Percentiles rank a stretch among this genome's conserved stretches.
phyloP scores from a whole-genome alignment of 2,113 vertebrate genomes.

The Lichenostomus cassidix region DNA sequence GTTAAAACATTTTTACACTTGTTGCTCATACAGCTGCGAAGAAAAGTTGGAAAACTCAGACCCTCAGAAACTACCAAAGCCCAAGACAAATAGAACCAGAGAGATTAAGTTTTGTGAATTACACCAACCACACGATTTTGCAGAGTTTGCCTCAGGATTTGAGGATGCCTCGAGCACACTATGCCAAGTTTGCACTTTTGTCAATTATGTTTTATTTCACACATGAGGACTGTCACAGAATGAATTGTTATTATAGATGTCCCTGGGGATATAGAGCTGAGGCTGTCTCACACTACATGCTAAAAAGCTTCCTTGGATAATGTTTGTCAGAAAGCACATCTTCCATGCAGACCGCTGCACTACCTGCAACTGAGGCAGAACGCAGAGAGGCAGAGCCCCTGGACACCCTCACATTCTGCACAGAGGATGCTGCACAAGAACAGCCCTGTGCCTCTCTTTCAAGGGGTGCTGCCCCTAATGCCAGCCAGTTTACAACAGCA shows the following conservation, averaged over 20 bases:
- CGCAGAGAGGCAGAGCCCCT: fast-evolving
- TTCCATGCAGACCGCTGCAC: background rate
- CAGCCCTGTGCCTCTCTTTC: fast-evolving
- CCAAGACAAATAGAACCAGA: background rate
- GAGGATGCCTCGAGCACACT: background rate
- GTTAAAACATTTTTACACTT: background rate
- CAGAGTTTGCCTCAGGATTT: background rate
- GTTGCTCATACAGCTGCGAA: fast-evolving
- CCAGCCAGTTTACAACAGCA: background rate
- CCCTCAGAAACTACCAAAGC: background rate
- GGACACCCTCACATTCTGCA: fast-evolving
- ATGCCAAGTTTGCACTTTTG: background rate
- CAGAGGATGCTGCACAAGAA: background rate
- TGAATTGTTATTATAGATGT: background rate
- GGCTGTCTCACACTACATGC: background rate
- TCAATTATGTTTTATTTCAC: background rate
- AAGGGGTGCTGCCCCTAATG: background rate
- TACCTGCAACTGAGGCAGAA: background rate
- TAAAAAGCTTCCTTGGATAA: background rate
- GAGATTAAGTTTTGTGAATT: background rate
- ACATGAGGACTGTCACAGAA: background rate
- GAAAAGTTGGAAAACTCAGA: background rate
- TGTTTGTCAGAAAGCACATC: background rate
- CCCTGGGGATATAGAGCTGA: background rate
- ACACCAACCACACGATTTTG: background rate